Conservation (phyloP, 2,888 invertebrate species). For the Teinopalpus imperialis region DNA sequence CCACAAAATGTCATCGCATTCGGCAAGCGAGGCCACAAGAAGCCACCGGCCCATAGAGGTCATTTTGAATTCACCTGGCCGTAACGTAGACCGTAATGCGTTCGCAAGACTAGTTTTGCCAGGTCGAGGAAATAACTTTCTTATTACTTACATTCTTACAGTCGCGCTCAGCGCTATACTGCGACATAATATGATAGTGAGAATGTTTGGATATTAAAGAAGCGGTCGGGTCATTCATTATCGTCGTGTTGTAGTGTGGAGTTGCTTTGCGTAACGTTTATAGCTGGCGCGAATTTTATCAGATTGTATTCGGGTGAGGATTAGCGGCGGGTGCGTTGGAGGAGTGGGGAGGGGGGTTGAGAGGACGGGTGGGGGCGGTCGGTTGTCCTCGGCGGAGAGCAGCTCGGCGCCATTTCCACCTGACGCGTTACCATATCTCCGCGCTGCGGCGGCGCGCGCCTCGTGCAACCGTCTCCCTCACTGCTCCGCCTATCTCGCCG, state of each 20-base stretch:
- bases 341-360: slow-evolving; percentile 45
- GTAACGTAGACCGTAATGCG: slow-evolving; percentile 78
- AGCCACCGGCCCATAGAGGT: slow-evolving; percentile 80
- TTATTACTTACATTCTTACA: slow-evolving; percentile 62
- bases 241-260: slow-evolving; percentile 68
- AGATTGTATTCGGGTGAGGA: slow-evolving; percentile 78
- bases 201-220: slow-evolving; percentile 63
- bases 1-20: slow-evolving; percentile 78
- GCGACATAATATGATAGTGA: slow-evolving; percentile 54
- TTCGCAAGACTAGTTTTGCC: slow-evolving; percentile 80
- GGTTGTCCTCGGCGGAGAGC: slow-evolving; percentile 68
- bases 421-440: slow-evolving; percentile 80
- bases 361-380: slow-evolving; percentile 44
- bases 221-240: slow-evolving; percentile 74
- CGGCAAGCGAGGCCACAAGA: slow-evolving; percentile 75
- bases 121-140: slow-evolving; percentile 81
- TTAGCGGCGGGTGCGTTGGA: slow-evolving; percentile 58
- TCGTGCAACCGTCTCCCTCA: slow-evolving; percentile 62
- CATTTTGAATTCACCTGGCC: slow-evolving; percentile 81
- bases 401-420: slow-evolving; percentile 76
- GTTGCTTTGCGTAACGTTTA: slow-evolving; percentile 79
- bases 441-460: slow-evolving; percentile 67
- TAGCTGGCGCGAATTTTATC: slow-evolving; percentile 82
- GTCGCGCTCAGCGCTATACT: slow-evolving; percentile 56
- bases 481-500: slow-evolving; percentile 72